These are phyloP conservation scores for Pipa parva DNA, from an alignment of 2,113 vertebrate species.

Conservation along the genomic window DNA sequence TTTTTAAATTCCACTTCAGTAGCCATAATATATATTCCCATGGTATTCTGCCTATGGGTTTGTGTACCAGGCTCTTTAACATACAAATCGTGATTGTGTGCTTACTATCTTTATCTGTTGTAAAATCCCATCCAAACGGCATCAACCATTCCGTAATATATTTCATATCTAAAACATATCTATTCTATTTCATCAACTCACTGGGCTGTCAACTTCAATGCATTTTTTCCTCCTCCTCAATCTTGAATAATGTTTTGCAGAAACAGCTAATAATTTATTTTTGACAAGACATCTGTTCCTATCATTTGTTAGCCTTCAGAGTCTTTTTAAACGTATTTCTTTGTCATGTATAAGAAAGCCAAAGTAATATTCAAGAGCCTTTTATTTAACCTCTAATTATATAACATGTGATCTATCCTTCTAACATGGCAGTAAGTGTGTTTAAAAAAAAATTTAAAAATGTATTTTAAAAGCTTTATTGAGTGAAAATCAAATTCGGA, in stretches of 20 bases:
- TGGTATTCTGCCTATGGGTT: no score
- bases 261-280: constrained; percentile 20
- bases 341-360: not conserved
- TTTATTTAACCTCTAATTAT: constrained; percentile 3
- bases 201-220: constrained; percentile 17
- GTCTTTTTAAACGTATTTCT: not conserved
- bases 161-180: not conserved
- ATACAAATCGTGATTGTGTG: no score
- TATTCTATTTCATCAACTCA: not conserved
- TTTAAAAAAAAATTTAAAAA: not conserved
- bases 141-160: not conserved
- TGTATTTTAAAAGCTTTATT: no score
- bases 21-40: no score
- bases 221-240: constrained; percentile 10
- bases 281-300: constrained; percentile 16
- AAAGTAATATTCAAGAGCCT: constrained; percentile 5
- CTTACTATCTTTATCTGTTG: no score
- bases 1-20: no score
- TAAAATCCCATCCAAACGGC: not conserved
- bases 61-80: no score
- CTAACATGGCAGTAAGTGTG: not conserved
- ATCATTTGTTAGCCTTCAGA: not conserved
- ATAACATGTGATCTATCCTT: not conserved
- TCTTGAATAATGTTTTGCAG: constrained; percentile 15
- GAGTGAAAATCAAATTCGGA: no score